Conservation (phyloP, 2,888 invertebrate species). For the Hirtodrosophila alboralis region DNA sequence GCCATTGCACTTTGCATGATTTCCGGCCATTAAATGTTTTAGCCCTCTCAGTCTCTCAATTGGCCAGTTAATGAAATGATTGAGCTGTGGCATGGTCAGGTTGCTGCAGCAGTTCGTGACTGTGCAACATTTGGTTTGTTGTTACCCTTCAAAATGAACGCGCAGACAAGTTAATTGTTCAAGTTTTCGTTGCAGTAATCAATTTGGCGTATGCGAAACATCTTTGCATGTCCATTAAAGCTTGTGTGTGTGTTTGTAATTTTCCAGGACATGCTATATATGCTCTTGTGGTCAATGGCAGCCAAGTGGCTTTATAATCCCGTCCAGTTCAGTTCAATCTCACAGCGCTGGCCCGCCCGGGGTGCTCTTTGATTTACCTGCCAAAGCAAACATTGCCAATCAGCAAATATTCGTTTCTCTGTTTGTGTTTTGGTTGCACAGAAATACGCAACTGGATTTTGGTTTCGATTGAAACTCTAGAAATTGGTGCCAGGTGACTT, state of each 20-base stretch:
- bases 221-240: constrained; percentile 29
- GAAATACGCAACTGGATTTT: constrained; percentile 11
- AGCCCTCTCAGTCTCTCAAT: constrained; percentile 1
- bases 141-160: too few relatives aligned
- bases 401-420: constrained; percentile 29
- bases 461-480: background rate
- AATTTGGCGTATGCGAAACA: constrained; percentile 47
- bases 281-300: constrained; percentile 21
- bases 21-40: constrained; percentile 60
- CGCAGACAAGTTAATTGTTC: constrained; percentile 43
- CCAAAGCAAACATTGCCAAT: constrained; percentile 34
- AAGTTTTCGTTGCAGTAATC: constrained; percentile 51
- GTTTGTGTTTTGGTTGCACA: constrained; percentile 10
- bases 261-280: background rate
- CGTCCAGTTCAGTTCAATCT: constrained; percentile 32
- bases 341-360: constrained; percentile 21
- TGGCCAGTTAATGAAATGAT: constrained; percentile 20
- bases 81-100: constrained; percentile 13
- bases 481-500: constrained; percentile 22
- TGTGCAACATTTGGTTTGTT: constrained; percentile 34
- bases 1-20: constrained; percentile 58
- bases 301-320: background rate
- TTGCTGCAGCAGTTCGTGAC: constrained; percentile 40
- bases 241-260: background rate
- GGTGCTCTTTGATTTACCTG: constrained; percentile 26